These are phyloP conservation scores for Nezara viridula DNA, from an alignment of 2,888 invertebrate genomes.

Conservation along the genomic window DNA sequence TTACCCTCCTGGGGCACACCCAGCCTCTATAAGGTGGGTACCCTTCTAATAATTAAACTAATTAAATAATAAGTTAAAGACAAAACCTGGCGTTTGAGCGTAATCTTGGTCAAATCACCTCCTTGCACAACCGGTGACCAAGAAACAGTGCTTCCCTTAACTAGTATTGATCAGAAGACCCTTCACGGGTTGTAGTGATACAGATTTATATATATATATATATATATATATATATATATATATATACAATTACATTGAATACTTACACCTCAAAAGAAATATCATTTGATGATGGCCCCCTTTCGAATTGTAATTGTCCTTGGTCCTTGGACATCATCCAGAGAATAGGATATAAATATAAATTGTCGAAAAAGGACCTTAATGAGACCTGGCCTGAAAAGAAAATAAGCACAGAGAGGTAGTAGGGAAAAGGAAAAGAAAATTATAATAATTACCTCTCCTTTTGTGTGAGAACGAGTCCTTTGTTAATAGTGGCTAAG, in stretches of 20 bases:
- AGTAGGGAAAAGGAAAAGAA: constrained; percentile 4
- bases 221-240: no score
- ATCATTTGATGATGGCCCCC: not conserved
- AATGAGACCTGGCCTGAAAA: constrained; percentile 19
- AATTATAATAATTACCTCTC: constrained; percentile 40
- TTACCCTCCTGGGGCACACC: no score
- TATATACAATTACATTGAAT: not conserved
- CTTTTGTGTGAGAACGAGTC: not conserved
- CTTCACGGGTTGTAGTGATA: no score
- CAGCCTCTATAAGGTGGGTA: no score
- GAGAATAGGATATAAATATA: not conserved
- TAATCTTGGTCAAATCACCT: no score
- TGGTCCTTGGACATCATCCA: not conserved
- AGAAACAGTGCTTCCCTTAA: no score
- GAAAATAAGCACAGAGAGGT: constrained; percentile 10
- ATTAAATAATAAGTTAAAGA: no score
- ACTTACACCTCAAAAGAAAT: not conserved
- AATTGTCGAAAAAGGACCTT: constrained; percentile 25
- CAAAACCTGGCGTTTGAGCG: no score
- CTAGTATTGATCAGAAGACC: no score
- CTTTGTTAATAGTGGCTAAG: constrained; percentile 37
- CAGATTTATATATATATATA: no score
- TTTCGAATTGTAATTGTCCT: not conserved
- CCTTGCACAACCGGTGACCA: no score
- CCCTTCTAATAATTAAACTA: no score